Evolutionary conservation across 2,888 invertebrate species (phyloP).

Genomic region (Drosophila kokeensis): DNA sequence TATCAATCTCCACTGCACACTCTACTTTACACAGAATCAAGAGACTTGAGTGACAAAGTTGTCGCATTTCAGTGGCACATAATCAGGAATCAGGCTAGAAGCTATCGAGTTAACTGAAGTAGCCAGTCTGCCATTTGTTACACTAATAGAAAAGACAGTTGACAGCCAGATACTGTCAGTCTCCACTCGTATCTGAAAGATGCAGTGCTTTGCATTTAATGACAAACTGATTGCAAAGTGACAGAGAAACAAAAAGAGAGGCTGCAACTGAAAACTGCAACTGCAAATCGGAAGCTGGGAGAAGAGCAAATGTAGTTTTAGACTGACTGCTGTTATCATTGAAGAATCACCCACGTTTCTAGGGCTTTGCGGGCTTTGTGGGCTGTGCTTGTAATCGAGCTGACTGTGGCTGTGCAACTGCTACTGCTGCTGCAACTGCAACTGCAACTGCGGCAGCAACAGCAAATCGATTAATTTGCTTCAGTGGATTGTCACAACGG

Average conservation of each 20-base stretch:
- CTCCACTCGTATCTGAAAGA: slow-evolving; percentile 36
- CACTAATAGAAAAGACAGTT: slow-evolving; percentile 7
- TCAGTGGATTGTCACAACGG: slow-evolving; percentile 68
- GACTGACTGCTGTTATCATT: not conserved
- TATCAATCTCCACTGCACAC: not conserved
- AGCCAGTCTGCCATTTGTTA: slow-evolving; percentile 39
- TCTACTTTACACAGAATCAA: not conserved
- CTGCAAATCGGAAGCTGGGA: slow-evolving; percentile 20
- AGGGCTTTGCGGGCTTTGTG: slow-evolving; percentile 35
- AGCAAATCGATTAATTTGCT: slow-evolving; percentile 76
- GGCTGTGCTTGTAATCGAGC: slow-evolving; percentile 35
- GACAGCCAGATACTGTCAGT: slow-evolving; percentile 10
- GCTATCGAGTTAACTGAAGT: slow-evolving; percentile 14
- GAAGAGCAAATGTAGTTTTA: slow-evolving; percentile 3
- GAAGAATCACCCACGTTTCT: slow-evolving; percentile 26
- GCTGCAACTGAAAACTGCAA: slow-evolving; percentile 13
- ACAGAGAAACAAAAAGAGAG: slow-evolving; percentile 40
- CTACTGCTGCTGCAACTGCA: slow-evolving; percentile 9
- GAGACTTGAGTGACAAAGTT: slow-evolving; percentile 29
- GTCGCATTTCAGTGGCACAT: not conserved
- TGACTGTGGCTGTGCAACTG: slow-evolving; percentile 11
- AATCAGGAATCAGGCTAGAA: slow-evolving; percentile 3
- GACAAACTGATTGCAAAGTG: slow-evolving; percentile 58
- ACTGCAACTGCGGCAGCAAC: slow-evolving; percentile 18
- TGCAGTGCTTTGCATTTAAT: slow-evolving; percentile 44